Evolutionary conservation across 2,888 invertebrate species (phyloP).

Genomic region (Furcula furcula): DNA sequence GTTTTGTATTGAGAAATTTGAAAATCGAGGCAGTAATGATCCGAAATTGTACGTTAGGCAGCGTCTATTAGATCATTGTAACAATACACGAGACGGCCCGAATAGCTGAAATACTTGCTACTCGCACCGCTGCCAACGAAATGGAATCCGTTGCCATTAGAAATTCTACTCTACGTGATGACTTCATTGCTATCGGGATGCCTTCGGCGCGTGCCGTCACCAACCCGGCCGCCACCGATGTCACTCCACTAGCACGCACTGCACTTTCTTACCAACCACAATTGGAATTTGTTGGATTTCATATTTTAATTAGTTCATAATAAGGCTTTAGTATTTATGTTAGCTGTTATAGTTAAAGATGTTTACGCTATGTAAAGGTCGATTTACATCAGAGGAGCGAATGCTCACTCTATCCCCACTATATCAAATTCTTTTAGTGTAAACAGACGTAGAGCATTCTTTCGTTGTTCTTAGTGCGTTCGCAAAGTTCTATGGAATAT

Average conservation of each 20-base stretch:
- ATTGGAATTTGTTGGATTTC: slow-evolving; percentile 35
- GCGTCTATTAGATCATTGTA: slow-evolving; percentile 43
- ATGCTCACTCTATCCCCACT: too few species aligned
- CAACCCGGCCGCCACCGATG: slow-evolving; percentile 31
- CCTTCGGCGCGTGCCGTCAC: slow-evolving; percentile 49
- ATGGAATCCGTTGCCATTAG: slow-evolving; percentile 75
- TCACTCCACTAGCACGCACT: slow-evolving; percentile 46
- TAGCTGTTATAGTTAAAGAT: too few species aligned
- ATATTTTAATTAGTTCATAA: too few species aligned
- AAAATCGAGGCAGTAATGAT: slow-evolving; percentile 8
- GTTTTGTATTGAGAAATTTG: slow-evolving; percentile 6
- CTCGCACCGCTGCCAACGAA: slow-evolving; percentile 76
- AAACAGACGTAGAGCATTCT: too few species aligned
- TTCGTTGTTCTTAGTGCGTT: too few species aligned
- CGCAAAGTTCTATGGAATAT: too few species aligned
- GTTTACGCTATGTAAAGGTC: too few species aligned
- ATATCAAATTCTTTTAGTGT: too few species aligned
- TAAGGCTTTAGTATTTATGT: too few species aligned
- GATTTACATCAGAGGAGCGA: too few species aligned
- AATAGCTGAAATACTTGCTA: slow-evolving; percentile 67
- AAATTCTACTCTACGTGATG: slow-evolving; percentile 72
- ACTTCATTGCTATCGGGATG: slow-evolving; percentile 70
- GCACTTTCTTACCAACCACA: slow-evolving; percentile 35
- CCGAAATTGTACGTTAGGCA: slow-evolving; percentile 16
- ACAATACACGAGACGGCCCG: slow-evolving; percentile 56